Evolutionary conservation across 2,888 invertebrate species (phyloP), one percentile per base, ranked within the genome.

Genomic region (Zygaena filipendulae): DNA sequence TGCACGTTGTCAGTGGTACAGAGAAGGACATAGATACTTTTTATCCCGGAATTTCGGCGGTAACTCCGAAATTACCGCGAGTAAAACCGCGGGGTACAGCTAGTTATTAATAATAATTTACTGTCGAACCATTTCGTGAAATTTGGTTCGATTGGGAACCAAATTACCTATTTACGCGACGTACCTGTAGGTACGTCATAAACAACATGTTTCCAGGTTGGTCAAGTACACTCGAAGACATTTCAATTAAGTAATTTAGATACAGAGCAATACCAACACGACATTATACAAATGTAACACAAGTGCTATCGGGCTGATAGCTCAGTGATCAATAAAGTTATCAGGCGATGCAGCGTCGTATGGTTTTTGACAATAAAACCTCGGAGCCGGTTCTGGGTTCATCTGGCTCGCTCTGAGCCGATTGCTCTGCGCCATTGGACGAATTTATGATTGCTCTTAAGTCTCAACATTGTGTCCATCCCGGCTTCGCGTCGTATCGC

Each of bases 191-290:
- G n/a, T n/a, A n/a, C n/a, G n/a, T n/a, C n/a, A n/a, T n/a, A n/a
- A n/a, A n/a, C n/a, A n/a, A n/a, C n/a, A n/a, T n/a, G n/a, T n/a
- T n/a, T n/a, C n/a, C n/a, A n/a, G n/a, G n/a, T n/a, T n/a, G n/a
- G n/a, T n/a, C n/a, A n/a, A n/a, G n/a, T n/a, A n/a, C n/a, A n/a
- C n/a, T n/a, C n/a, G n/a, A n/a, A 56, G 56, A 59, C 66, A 75
- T 72, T 74, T 71, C 79, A 77, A 79, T 79, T 77, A 77, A 79
- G 79, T 71, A 69, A 75, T 79, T 77, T 74, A 77, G 79, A 79
- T 77, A 77, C 72, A 58, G 50, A 39, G 37, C 42, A 58, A 52
- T 50, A 54, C 56, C 54, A 61, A 70, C 69, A 70, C 58, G 60
- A 58, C 58, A 60, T 68, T 68, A 70, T 59, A 62, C 55, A 57